These are phyloP conservation scores for Dipus sagitta DNA, from an alignment of 2,797 vertebrate species.

Conservation along the genomic window DNA sequence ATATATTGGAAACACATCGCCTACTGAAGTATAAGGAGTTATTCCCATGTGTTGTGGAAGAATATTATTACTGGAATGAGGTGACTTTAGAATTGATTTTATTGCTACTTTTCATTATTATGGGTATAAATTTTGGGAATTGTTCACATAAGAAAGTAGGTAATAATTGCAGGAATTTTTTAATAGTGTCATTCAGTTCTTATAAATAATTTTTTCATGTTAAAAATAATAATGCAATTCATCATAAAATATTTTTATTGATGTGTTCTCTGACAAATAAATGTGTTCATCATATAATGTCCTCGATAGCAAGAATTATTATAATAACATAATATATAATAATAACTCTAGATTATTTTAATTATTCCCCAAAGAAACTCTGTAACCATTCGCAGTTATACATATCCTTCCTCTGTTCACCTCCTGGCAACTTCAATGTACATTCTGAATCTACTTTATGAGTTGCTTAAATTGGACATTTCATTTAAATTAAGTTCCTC, in stretches of 20 bases:
- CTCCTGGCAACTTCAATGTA: neutral
- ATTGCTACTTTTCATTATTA: neutral
- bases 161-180: neutral
- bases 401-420: neutral
- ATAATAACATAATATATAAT: neutral
- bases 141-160: neutral
- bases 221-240: conserved; percentile 40
- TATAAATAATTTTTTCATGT: conserved; percentile 15
- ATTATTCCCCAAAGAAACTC: neutral
- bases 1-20: neutral
- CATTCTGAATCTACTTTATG: neutral
- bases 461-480: neutral
- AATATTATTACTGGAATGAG: conserved; percentile 8
- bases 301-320: neutral
- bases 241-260: conserved; percentile 14
- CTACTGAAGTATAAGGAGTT: neutral
- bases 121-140: neutral
- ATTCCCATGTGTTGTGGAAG: neutral
- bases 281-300: conserved; percentile 12
- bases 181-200: neutral
- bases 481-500: neutral
- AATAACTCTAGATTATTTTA: conserved; percentile 10
- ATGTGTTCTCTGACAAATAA: neutral
- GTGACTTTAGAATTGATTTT: neutral
- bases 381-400: neutral